Evolutionary conservation across 2,797 vertebrate genomes (phyloP).

Genomic region (Brotula barbata): DNA sequence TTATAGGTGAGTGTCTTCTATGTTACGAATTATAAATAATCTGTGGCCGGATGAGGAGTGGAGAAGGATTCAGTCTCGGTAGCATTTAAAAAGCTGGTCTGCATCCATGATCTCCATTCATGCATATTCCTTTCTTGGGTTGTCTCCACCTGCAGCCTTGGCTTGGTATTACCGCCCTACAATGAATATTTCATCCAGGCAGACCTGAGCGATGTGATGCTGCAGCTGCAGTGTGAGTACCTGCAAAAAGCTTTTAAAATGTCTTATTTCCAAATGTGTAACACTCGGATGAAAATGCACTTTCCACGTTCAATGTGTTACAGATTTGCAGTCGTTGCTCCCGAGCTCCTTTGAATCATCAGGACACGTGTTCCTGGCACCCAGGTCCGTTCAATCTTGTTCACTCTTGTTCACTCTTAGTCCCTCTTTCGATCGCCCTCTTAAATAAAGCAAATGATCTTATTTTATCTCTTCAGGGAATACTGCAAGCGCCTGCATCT

Average conservation of each 20-base stretch:
- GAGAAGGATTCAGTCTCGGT: constrained; percentile 1
- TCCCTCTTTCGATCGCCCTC: neutral
- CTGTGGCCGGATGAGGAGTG: constrained; percentile 1
- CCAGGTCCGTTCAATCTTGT: constrained; percentile 80
- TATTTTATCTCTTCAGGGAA: constrained; percentile 81
- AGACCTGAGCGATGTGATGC: constrained; percentile 96
- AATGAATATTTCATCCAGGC: constrained; percentile 96
- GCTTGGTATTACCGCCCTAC: constrained; percentile 91
- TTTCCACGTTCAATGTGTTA: constrained; percentile 58
- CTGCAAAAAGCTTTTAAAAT: constrained; percentile 17
- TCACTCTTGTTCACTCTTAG: neutral
- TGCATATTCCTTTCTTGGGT: constrained; percentile 17
- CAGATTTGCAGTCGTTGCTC: constrained; percentile 98
- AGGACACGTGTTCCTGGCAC: constrained; percentile 97
- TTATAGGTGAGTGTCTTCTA: constrained; percentile 87
- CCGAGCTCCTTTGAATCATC: constrained; percentile 95
- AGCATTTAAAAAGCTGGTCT: neutral
- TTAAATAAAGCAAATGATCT: neutral
- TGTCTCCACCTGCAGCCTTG: constrained; percentile 82
- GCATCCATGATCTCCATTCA: constrained; percentile 6
- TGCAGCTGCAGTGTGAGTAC: constrained; percentile 99
- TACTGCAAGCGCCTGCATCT: constrained; percentile 96
- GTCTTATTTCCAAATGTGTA: constrained; percentile 1
- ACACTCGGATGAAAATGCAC: constrained; percentile 1
- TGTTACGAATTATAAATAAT: neutral